Base-by-base conservation (phyloP, 2,888 invertebrate species). In the Baccha elongata region DNA sequence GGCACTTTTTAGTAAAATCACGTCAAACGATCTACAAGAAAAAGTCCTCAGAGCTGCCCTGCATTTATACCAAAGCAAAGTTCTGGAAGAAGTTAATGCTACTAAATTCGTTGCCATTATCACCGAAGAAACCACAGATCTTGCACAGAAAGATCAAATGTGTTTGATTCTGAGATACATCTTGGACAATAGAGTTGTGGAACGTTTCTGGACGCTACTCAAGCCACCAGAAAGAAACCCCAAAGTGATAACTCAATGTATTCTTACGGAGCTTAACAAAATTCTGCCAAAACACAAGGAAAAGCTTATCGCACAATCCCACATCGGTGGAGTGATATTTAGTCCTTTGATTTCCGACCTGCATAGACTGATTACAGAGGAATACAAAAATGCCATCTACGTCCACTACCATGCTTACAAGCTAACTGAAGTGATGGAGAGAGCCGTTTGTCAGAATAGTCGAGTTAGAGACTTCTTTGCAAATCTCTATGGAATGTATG, bases 361-460 rank as follows among this genome's bases (percentile, higher is more conserved):
- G 5, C 75, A 75, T 10, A 75, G 37, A 62, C 75, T 72, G n/a
- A 67, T 81, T 8, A 52, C 65, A 0, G 65, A 53, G 1, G 48
- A 60, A 15, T 81, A 81, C 13, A 81, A 72, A 8, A 81, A 81
- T 13, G 75, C 81, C 8, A 75, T 81, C 1, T 81, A 81, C 46
- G 81, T 81, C 5, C 81, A 81, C 26, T 75, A 81, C 53, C 81
- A 81, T 15, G 81, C 81, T 2, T 75, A 81, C 44, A 81, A 62
- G 11, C 42, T 81, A 0, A 81, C 50, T 15, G 46, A 42, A 1
- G 71, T 75, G 15, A 81, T 81, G 81, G 81, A 81, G 15, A 58
- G 81, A 1, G 75, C 81, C 0, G 71, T 81, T 3, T 81, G 81
- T 17, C 75, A 81, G 17, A 81, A 81, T 26, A 72, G 75, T 13